Conservation (phyloP, 1,140 invertebrate species). For the Druon quercuslanigerum region DNA sequence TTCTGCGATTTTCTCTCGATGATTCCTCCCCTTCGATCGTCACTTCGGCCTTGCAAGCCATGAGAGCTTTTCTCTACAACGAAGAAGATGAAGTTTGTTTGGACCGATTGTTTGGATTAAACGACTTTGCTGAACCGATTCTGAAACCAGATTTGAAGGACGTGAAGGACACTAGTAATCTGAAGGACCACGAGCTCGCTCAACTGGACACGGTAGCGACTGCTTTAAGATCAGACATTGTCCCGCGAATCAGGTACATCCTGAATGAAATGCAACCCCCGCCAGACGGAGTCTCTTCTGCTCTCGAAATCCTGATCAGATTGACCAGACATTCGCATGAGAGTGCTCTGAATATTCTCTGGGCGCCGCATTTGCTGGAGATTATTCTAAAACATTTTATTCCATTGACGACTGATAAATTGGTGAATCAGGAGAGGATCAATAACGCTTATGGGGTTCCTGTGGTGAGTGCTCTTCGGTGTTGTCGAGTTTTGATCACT, state of each 20-base stretch:
- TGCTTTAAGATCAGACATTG: slow-evolving; percentile 85
- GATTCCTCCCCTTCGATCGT: slow-evolving; percentile 85
- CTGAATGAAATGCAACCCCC: slow-evolving; percentile 80
- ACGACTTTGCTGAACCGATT: slow-evolving; percentile 65
- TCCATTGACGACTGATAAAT: slow-evolving; percentile 67
- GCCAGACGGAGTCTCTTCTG: slow-evolving; percentile 80
- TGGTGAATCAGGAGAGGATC: slow-evolving; percentile 46
- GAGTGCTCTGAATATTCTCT: slow-evolving; percentile 77
- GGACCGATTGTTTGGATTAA: slow-evolving; percentile 82
- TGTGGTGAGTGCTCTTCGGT: slow-evolving; percentile 59
- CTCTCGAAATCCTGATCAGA: slow-evolving; percentile 83
- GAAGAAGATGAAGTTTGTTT: slow-evolving; percentile 86
- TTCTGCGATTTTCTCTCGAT: slow-evolving; percentile 90
- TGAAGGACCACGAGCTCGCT: slow-evolving; percentile 90
- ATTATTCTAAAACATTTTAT: slow-evolving; percentile 79
- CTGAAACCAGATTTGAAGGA: slow-evolving; percentile 79
- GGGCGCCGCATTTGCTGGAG: slow-evolving; percentile 77
- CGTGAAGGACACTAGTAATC: slow-evolving; percentile 79
- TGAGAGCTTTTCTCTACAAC: slow-evolving; percentile 84
- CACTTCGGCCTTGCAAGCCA: slow-evolving; percentile 82
- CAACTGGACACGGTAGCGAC: slow-evolving; percentile 86
- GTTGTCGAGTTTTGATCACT: slow-evolving; percentile 64
- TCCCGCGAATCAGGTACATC: slow-evolving; percentile 83
- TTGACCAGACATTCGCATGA: slow-evolving; percentile 82
- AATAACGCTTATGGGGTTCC: slow-evolving; percentile 63